phyloP scores from a whole-genome alignment of 1,140 invertebrate species.

The Orchesella cincta region DNA sequence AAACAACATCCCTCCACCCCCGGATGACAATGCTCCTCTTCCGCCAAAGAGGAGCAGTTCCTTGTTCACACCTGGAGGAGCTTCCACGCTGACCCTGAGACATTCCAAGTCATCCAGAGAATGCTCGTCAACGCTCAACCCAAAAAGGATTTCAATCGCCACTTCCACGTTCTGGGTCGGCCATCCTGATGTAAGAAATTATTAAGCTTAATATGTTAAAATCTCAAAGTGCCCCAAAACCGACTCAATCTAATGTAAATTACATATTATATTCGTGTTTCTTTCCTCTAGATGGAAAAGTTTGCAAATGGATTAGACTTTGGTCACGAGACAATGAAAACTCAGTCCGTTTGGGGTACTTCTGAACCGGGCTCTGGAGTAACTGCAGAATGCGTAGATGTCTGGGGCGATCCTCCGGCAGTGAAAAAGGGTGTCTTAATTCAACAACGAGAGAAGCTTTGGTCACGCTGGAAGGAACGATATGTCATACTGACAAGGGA shows the following conservation, averaged over 20 bases:
- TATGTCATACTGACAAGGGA: constrained; percentile 70
- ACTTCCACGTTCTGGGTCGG: constrained; percentile 15
- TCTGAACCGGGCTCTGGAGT: neutral
- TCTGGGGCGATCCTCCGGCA: constrained; percentile 51
- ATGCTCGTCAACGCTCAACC: constrained; percentile 16
- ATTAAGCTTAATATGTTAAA: neutral
- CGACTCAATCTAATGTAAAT: constrained; percentile 10
- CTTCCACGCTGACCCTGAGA: constrained; percentile 4
- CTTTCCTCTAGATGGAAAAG: constrained; percentile 20
- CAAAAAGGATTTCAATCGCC: constrained; percentile 27
- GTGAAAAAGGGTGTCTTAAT: constrained; percentile 62
- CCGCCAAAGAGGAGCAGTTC: constrained; percentile 20
- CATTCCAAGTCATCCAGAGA: constrained; percentile 14
- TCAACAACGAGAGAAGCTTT: constrained; percentile 68
- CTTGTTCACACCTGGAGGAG: constrained; percentile 14
- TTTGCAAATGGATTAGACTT: constrained; percentile 24
- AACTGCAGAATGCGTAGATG: constrained; percentile 36
- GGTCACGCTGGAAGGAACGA: constrained; percentile 70
- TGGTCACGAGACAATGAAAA: constrained; percentile 26
- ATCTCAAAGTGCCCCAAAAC: neutral
- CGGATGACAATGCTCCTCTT: neutral
- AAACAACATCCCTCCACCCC: constrained; percentile 15
- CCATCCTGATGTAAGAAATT: constrained; percentile 21
- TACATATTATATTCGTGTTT: neutral
- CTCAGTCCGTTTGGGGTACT: constrained; percentile 20